Percentiles rank a stretch among this genome's conserved stretches.
Conservation (phyloP, 1,140 invertebrate genomes). For the Cyphomyrmex costatus region DNA sequence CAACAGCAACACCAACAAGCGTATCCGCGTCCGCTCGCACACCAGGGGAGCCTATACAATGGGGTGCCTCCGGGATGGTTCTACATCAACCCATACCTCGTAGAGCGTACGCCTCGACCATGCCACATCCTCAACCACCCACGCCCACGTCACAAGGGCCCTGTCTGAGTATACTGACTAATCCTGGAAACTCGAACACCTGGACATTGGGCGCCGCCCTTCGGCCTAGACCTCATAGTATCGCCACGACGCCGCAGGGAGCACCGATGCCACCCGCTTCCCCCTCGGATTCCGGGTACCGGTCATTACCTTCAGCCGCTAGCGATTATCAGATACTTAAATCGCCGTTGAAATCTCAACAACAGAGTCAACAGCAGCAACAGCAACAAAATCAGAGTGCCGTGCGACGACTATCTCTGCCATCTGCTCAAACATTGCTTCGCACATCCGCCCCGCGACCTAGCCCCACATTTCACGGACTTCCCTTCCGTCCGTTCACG, state of each 20-base stretch:
- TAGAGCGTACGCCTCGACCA: slow-evolving; percentile 82
- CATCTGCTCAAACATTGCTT: slow-evolving; percentile 82
- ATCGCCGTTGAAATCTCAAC: slow-evolving; percentile 80
- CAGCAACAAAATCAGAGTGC: slow-evolving; percentile 75
- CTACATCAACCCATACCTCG: slow-evolving; percentile 83
- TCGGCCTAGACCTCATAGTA: slow-evolving; percentile 83
- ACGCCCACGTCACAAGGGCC: slow-evolving; percentile 82
- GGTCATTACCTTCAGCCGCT: slow-evolving; percentile 87
- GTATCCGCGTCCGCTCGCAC: slow-evolving; percentile 77
- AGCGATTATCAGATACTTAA: slow-evolving; percentile 89
- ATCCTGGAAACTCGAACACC: slow-evolving; percentile 81
- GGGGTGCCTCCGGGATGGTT: slow-evolving; percentile 82
- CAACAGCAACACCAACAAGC: slow-evolving; percentile 72
- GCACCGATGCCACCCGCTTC: slow-evolving; percentile 79
- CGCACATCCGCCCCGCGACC: slow-evolving; percentile 86
- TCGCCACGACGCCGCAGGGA: slow-evolving; percentile 81
- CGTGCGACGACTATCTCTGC: slow-evolving; percentile 82
- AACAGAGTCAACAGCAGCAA: slow-evolving; percentile 75
- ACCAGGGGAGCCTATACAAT: slow-evolving; percentile 81
- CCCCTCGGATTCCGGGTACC: slow-evolving; percentile 87
- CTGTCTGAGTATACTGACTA: slow-evolving; percentile 75
- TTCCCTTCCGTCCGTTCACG: slow-evolving; percentile 87
- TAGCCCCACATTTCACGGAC: slow-evolving; percentile 89
- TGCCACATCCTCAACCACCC: slow-evolving; percentile 86
- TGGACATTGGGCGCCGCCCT: slow-evolving; percentile 81